Percentiles rank a stretch among this genome's conserved stretches.
phyloP scores from a whole-genome alignment of 2,797 vertebrate genomes.

The Parauchenoglanis ngamensis region DNA sequence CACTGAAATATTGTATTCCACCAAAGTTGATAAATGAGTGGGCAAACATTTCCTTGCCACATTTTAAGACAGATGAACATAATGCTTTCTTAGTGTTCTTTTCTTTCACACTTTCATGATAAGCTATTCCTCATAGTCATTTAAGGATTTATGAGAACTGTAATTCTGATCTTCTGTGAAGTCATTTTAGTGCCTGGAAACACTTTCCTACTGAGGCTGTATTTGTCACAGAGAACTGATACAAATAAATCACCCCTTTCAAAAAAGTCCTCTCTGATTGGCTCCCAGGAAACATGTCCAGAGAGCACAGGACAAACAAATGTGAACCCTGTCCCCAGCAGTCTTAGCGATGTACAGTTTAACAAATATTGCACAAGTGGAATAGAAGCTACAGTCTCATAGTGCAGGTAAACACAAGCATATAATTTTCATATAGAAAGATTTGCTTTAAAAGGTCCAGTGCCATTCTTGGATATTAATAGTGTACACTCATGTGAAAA shows the following conservation, averaged over 20 bases:
- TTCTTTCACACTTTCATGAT: not conserved
- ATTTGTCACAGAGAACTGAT: not conserved
- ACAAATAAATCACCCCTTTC: constrained; percentile 56
- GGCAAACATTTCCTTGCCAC: not conserved
- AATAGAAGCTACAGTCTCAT: constrained; percentile 64
- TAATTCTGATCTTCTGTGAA: not conserved
- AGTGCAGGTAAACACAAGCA: constrained; percentile 67
- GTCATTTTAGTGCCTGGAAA: too few species aligned
- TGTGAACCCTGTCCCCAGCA: constrained; percentile 14
- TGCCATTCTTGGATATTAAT: not conserved
- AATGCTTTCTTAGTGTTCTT: not conserved
- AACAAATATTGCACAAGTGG: constrained; percentile 55
- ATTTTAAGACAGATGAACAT: not conserved
- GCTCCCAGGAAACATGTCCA: constrained; percentile 60
- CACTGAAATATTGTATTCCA: not conserved
- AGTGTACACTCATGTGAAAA: not conserved
- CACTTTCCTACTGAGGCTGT: not conserved
- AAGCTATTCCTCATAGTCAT: not conserved
- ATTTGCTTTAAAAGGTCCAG: not conserved
- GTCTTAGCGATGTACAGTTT: constrained; percentile 19
- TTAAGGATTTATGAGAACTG: not conserved
- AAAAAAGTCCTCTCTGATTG: constrained; percentile 63
- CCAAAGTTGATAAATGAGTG: not conserved
- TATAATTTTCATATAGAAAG: not conserved
- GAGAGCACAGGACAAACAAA: constrained; percentile 58